A percentile compares a stretch with the other conserved stretches of the same genome.
These are phyloP conservation scores for Metalampra italica DNA, from an alignment of 2,888 invertebrate species.

Conservation along the genomic window DNA sequence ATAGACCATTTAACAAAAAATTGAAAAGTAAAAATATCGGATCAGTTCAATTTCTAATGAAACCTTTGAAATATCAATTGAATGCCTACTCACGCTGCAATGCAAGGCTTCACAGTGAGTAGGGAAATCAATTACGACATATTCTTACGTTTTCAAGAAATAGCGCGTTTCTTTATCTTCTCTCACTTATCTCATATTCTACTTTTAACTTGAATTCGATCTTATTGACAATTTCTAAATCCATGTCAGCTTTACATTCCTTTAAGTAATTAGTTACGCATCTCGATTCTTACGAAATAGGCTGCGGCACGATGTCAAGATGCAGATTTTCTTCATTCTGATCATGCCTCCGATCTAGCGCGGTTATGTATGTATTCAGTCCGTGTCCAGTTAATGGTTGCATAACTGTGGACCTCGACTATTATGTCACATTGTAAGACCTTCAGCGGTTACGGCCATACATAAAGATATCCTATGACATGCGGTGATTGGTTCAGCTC, in stretches of 20 bases:
- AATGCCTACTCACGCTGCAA: no score
- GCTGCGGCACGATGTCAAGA: not conserved
- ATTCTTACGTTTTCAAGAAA: no score
- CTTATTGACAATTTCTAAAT: no score
- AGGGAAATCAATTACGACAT: no score
- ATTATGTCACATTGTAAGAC: slow-evolving; percentile 23
- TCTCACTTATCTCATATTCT: no score
- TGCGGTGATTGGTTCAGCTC: not conserved
- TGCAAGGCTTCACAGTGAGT: no score
- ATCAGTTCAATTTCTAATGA: no score
- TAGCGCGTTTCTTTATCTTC: no score
- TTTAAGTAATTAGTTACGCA: not conserved
- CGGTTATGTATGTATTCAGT: slow-evolving; percentile 31
- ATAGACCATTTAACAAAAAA: not conserved
- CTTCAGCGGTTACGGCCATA: slow-evolving; percentile 11
- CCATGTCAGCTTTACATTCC: not conserved
- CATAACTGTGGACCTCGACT: slow-evolving; percentile 22
- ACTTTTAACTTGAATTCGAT: no score
- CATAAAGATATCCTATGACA: not conserved
- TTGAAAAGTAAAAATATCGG: no score
- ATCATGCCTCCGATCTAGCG: slow-evolving; percentile 1
- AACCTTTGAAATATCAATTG: no score
- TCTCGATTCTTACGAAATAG: not conserved
- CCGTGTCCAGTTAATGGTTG: slow-evolving; percentile 24
- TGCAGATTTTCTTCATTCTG: not conserved